Conservation (phyloP, 2,113 vertebrate genomes). For the Tyrannus savana region DNA sequence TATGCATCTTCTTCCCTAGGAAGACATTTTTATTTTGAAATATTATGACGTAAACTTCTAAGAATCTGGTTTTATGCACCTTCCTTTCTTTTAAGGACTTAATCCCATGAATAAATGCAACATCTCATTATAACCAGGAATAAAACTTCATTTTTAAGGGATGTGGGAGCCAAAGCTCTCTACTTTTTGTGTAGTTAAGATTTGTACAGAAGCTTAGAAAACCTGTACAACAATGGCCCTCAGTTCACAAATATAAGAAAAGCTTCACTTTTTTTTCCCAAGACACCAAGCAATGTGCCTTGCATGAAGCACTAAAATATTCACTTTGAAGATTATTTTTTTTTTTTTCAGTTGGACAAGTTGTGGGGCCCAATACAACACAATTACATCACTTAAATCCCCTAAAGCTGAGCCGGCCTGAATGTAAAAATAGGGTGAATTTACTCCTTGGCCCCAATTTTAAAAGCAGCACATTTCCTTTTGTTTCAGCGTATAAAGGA, state of each 20-base stretch:
- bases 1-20: neutral
- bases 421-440: slow-evolving; percentile 69
- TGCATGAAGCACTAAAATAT: slow-evolving; percentile 46
- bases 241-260: slow-evolving; percentile 2
- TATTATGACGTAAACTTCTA: neutral
- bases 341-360: slow-evolving; percentile 45
- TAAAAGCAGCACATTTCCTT: slow-evolving; percentile 64
- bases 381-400: slow-evolving; percentile 66
- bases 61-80: neutral
- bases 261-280: neutral
- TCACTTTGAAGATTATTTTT: slow-evolving; percentile 70
- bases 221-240: slow-evolving; percentile 27
- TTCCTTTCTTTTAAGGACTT: slow-evolving; percentile 19
- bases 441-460: slow-evolving; percentile 71
- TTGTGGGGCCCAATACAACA: slow-evolving; percentile 56
- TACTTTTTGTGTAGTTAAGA: neutral
- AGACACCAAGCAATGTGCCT: slow-evolving; percentile 37
- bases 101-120: slow-evolving; percentile 41
- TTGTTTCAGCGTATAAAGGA: slow-evolving; percentile 57
- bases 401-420: slow-evolving; percentile 59
- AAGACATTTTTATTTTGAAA: neutral
- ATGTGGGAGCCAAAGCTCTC: neutral
- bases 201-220: slow-evolving; percentile 52
- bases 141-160: slow-evolving; percentile 12
- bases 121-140: slow-evolving; percentile 36